Percentiles rank a stretch among this genome's conserved stretches.
phyloP scores from a whole-genome alignment of 1,140 invertebrate genomes.

The Diplogasteroides magnus region DNA sequence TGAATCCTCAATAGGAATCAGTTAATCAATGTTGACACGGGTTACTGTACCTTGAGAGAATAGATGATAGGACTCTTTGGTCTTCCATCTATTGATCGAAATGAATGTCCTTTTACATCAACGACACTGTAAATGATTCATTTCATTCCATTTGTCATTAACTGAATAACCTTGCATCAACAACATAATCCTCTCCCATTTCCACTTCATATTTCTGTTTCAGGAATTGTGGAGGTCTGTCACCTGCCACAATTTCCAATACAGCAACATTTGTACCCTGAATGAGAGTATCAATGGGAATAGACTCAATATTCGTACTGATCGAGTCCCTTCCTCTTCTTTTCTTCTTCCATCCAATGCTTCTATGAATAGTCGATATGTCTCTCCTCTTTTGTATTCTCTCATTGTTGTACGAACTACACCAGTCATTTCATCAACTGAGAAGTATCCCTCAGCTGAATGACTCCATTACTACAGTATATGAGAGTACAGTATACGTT shows the following conservation, averaged over 20 bases:
- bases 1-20: constrained; percentile 11
- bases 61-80: constrained; percentile 22
- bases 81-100: constrained; percentile 38
- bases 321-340: constrained; percentile 10
- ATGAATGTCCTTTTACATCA: constrained; percentile 37
- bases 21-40: constrained; percentile 5
- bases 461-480: constrained; percentile 11
- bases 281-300: no score
- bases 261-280: constrained; percentile 44
- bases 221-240: constrained; percentile 49
- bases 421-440: constrained; percentile 42
- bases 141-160: background rate
- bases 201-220: constrained; percentile 33
- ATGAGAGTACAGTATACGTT: constrained; percentile 38
- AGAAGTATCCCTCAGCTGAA: constrained; percentile 46
- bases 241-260: constrained; percentile 45
- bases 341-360: constrained; percentile 26
- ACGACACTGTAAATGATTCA: constrained; percentile 38
- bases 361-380: constrained; percentile 46
- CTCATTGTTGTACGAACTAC: constrained; percentile 41
- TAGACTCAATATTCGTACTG: no score
- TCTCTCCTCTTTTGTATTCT: constrained; percentile 38
- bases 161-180: constrained; percentile 39
- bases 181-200: constrained; percentile 38
- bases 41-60: constrained; percentile 3